Conservation (phyloP, 2,888 invertebrate species). For the Morpho achilles region DNA sequence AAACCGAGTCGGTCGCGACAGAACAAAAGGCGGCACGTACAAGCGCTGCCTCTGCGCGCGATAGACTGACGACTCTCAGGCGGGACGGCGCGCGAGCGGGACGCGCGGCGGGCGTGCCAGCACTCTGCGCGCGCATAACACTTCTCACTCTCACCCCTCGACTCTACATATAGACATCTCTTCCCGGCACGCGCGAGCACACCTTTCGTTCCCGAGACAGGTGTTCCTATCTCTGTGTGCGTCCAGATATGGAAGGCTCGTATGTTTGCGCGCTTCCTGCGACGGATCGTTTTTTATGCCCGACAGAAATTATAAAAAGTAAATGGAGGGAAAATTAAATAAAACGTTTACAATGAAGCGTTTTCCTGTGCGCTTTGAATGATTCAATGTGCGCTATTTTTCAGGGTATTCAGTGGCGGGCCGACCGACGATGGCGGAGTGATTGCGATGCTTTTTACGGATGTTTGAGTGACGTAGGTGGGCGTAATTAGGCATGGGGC, state of each 20-base stretch:
- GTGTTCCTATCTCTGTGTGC: slow-evolving; percentile 72
- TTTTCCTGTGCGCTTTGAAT: slow-evolving; percentile 77
- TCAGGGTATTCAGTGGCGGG: slow-evolving; percentile 55
- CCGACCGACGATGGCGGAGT: slow-evolving; percentile 43
- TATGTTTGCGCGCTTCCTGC: slow-evolving; percentile 73
- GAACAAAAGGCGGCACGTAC: slow-evolving; percentile 68
- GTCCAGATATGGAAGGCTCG: slow-evolving; percentile 53
- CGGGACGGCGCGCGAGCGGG: slow-evolving; percentile 63
- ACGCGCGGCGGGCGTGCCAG: slow-evolving; percentile 74
- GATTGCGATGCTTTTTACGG: slow-evolving; percentile 66
- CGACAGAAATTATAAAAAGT: slow-evolving; percentile 78
- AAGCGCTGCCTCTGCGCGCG: slow-evolving; percentile 72
- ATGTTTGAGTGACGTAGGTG: slow-evolving; percentile 74
- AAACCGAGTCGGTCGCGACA: slow-evolving; percentile 74
- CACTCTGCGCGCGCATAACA: slow-evolving; percentile 67
- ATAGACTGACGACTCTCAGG: slow-evolving; percentile 65
- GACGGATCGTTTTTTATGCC: slow-evolving; percentile 77
- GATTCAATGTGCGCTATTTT: slow-evolving; percentile 73
- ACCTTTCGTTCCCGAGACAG: slow-evolving; percentile 78
- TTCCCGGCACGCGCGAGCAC: slow-evolving; percentile 62
- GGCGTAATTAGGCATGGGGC: slow-evolving; percentile 76
- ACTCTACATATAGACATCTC: slow-evolving; percentile 49
- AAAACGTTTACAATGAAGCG: slow-evolving; percentile 78
- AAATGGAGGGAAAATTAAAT: slow-evolving; percentile 79
- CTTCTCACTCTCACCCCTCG: slow-evolving; percentile 52